Evolutionary conservation across 2,888 invertebrate genomes (phyloP).

Genomic region (Sarcophaga variegata): DNA sequence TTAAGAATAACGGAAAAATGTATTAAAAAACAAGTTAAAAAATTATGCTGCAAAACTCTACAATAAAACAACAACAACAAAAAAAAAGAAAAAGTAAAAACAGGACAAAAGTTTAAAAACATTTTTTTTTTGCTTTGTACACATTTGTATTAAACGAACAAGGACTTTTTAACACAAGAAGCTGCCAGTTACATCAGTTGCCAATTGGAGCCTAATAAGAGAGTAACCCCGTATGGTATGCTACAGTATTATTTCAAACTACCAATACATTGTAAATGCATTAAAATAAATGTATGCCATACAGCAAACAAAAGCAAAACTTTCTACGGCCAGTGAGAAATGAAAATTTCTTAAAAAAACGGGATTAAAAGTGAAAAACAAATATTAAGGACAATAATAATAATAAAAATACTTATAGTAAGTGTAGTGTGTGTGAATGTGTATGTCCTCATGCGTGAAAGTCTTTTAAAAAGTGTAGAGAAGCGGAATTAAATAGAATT

Average conservation of each 20-base stretch:
- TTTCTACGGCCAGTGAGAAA: neutral
- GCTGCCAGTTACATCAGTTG: conserved; percentile 66
- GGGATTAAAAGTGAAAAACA: neutral
- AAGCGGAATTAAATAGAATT: neutral
- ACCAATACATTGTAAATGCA: neutral
- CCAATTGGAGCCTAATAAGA: conserved; percentile 61
- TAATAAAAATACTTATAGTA: neutral
- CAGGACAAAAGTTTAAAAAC: conserved; percentile 33
- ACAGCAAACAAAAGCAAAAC: conserved; percentile 16
- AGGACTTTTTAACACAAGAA: conserved; percentile 50
- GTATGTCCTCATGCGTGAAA: neutral
- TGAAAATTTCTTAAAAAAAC: neutral
- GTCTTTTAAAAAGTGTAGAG: neutral
- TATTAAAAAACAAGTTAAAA: conserved; percentile 35
- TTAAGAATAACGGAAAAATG: conserved; percentile 7
- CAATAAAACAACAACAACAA: neutral
- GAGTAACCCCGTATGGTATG: conserved; percentile 44
- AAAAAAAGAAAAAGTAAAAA: neutral
- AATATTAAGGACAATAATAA: neutral
- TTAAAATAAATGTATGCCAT: conserved; percentile 15
- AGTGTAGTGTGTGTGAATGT: neutral
- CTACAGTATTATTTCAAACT: neutral
- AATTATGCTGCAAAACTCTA: conserved; percentile 16
- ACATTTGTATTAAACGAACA: conserved; percentile 21
- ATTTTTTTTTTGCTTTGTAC: conserved; percentile 14